Evolutionary conservation across 2,888 invertebrate species (phyloP).

Genomic region (Erebia ligea): DNA sequence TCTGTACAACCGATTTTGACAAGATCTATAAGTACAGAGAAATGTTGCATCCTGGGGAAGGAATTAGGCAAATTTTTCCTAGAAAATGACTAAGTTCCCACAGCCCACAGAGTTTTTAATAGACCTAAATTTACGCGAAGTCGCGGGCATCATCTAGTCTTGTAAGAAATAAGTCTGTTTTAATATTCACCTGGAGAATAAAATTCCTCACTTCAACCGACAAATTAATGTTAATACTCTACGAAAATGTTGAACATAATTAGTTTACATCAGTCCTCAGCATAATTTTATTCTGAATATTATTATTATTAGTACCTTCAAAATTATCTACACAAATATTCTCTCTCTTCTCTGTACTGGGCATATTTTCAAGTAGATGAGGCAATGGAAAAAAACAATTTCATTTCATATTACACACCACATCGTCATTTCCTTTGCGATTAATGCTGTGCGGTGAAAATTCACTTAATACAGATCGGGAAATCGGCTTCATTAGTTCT

Average conservation of each 20-base stretch:
- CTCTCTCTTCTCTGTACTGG: neutral
- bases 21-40: no score
- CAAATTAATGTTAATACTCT: neutral
- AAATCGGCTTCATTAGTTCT: neutral
- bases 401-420: slow-evolving; percentile 1
- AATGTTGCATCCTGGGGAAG: no score
- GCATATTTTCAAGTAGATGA: slow-evolving; percentile 8
- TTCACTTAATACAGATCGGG: neutral
- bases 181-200: neutral
- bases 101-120: no score
- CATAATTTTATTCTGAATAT: slow-evolving; percentile 5
- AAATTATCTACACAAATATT: neutral
- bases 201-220: neutral
- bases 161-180: no score
- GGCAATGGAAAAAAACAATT: slow-evolving; percentile 3
- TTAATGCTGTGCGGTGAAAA: neutral
- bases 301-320: neutral
- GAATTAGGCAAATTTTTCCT: no score
- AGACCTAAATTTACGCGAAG: no score
- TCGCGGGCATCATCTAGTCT: no score
- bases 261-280: neutral
- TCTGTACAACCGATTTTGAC: no score
- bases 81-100: no score
- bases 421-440: neutral
- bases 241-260: neutral